phyloP scores from a whole-genome alignment of 2,113 vertebrate species.

The Toxostoma redivivum region DNA sequence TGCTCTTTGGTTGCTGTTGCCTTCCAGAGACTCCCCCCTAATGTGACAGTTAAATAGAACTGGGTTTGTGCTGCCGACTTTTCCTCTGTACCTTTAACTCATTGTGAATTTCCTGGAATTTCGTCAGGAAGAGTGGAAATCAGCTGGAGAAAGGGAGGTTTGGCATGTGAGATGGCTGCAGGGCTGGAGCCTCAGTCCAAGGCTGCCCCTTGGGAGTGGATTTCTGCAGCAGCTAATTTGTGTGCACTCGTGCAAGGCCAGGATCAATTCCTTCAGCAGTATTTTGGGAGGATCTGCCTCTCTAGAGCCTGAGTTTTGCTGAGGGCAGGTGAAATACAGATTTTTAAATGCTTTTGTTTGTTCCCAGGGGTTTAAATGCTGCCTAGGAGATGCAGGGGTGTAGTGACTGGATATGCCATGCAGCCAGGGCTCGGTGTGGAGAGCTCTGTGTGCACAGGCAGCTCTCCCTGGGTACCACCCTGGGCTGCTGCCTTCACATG shows the following conservation, averaged over 20 bases:
- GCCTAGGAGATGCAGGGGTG: neutral
- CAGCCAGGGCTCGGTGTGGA: rapidly evolving
- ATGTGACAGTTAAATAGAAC: neutral
- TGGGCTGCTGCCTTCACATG: neutral
- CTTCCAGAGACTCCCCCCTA: rapidly evolving
- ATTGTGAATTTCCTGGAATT: neutral
- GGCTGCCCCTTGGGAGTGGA: neutral
- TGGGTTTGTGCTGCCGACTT: neutral
- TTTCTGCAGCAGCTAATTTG: neutral
- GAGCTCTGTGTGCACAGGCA: neutral
- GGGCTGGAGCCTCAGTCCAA: neutral
- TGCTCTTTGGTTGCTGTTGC: neutral
- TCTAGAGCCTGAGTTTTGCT: neutral
- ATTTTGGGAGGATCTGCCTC: neutral
- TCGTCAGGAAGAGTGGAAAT: neutral
- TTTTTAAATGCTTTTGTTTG: neutral
- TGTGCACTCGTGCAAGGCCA: neutral
- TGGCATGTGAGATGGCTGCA: neutral
- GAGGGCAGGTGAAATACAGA: neutral
- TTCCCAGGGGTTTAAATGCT: neutral
- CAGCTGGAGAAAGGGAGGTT: neutral
- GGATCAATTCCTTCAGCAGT: neutral
- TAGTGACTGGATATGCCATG: rapidly evolving
- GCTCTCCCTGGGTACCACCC: neutral
- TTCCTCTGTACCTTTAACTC: neutral